Percentiles rank a stretch among this genome's conserved stretches.
Conservation (phyloP, 2,797 vertebrate species). For the Silurus aristotelis region DNA sequence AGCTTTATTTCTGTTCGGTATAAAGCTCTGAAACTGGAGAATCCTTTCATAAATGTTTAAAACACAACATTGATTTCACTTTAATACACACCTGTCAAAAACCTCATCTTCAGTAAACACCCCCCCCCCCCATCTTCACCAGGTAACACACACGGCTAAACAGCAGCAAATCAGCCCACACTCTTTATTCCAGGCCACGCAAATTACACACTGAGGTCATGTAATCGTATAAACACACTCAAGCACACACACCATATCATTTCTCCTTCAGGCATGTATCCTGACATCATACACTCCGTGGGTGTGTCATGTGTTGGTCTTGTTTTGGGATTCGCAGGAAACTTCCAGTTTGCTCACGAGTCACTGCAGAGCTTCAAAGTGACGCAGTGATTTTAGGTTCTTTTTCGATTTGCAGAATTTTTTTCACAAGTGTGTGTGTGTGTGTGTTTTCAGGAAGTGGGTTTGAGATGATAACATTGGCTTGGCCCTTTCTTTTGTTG, state of each 20-base stretch:
- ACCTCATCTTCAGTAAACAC: background rate
- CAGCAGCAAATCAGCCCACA: background rate
- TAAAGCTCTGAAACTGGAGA: too few species aligned
- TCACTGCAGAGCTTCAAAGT: background rate
- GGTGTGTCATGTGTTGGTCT: background rate
- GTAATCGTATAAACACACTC: background rate
- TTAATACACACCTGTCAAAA: background rate
- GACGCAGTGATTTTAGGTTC: background rate
- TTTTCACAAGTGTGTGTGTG: background rate
- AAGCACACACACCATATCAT: background rate
- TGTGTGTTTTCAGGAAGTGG: constrained; percentile 7
- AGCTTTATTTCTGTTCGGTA: too few species aligned
- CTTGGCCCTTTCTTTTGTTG: background rate
- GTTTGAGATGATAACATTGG: background rate
- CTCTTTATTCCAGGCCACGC: constrained; percentile 2
- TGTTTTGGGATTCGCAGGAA: background rate
- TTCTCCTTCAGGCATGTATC: constrained; percentile 1
- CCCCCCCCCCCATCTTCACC: background rate
- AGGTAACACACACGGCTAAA: background rate
- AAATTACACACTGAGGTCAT: background rate
- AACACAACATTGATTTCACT: too few species aligned
- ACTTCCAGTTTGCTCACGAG: background rate
- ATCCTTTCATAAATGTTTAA: too few species aligned
- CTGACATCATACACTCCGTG: background rate
- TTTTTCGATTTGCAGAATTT: too few species aligned